A percentile compares a stretch with the other conserved stretches of the same genome.
phyloP scores from a whole-genome alignment of 2,113 vertebrate genomes.

The Triplophysa tibetana region DNA sequence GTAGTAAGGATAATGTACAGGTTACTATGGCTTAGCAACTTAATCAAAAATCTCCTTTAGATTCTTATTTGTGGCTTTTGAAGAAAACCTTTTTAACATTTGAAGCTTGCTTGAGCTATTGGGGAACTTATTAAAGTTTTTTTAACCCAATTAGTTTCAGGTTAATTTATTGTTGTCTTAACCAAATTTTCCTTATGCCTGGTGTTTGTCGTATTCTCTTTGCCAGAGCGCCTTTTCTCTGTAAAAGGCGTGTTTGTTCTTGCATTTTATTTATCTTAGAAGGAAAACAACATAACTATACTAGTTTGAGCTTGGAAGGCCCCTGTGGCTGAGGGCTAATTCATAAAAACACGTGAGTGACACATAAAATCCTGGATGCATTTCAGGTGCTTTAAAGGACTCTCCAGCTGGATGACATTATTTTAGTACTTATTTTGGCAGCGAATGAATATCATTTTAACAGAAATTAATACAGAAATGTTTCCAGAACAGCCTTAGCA shows the following conservation, averaged over 20 bases:
- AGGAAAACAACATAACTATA: neutral
- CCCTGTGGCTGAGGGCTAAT: neutral
- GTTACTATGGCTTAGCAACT: neutral
- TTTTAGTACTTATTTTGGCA: neutral
- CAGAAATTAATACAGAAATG: neutral
- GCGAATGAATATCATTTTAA: neutral
- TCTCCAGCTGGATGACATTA: neutral
- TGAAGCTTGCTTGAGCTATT: neutral
- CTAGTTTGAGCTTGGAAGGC: slow-evolving; percentile 9
- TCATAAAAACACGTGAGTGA: neutral
- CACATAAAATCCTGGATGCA: neutral
- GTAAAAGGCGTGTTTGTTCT: slow-evolving; percentile 10
- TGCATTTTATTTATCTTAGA: slow-evolving; percentile 28
- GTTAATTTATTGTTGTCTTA: neutral
- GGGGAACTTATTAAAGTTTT: too few species aligned
- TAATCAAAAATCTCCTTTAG: neutral
- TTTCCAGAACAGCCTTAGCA: too few species aligned
- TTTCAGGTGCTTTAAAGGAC: slow-evolving; percentile 4
- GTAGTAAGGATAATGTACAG: neutral
- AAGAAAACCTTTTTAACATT: neutral
- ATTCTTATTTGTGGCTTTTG: neutral
- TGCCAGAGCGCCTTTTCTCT: neutral
- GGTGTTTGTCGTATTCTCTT: neutral
- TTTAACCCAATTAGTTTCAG: neutral
- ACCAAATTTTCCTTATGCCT: neutral